These are phyloP conservation scores for Syngnathus scovelli DNA, from an alignment of 2,113 vertebrate species.

Conservation along the genomic window DNA sequence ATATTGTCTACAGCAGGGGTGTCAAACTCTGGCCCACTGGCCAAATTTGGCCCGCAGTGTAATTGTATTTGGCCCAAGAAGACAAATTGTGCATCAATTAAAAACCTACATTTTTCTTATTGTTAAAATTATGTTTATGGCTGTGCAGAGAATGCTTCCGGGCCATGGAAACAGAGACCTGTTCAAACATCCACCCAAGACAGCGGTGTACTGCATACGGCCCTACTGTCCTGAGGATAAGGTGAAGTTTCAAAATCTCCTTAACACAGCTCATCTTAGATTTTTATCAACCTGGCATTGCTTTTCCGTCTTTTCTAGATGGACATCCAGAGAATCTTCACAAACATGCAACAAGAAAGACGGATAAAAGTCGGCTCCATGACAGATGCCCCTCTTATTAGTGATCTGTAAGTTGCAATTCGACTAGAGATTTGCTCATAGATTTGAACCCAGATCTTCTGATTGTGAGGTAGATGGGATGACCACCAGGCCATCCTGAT, in stretches of 20 bases:
- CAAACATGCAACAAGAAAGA: conserved; percentile 82
- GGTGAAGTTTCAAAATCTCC: conserved; percentile 66
- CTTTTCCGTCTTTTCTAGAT: conserved; percentile 62
- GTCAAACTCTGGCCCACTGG: no score
- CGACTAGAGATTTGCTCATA: not conserved
- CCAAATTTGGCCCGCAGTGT: no score
- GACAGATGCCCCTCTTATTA: conserved; percentile 79
- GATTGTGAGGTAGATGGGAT: no score
- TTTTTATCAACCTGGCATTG: not conserved
- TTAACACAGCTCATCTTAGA: no score
- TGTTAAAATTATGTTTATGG: not conserved
- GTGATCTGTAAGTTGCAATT: conserved; percentile 75
- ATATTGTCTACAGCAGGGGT: no score
- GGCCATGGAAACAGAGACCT: conserved; percentile 94
- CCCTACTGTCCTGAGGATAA: conserved; percentile 87
- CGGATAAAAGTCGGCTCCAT: conserved; percentile 66
- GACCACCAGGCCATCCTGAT: not conserved
- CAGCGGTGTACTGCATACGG: conserved; percentile 85
- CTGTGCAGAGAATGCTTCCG: conserved; percentile 86
- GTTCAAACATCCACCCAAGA: conserved; percentile 86
- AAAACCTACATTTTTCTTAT: not conserved
- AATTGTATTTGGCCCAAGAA: no score
- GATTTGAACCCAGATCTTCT: no score
- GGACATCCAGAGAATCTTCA: conserved; percentile 85
- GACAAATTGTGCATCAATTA: no score